These are phyloP conservation scores for Gobio gobio DNA, from an alignment of 2,113 vertebrate species.

Conservation along the genomic window DNA sequence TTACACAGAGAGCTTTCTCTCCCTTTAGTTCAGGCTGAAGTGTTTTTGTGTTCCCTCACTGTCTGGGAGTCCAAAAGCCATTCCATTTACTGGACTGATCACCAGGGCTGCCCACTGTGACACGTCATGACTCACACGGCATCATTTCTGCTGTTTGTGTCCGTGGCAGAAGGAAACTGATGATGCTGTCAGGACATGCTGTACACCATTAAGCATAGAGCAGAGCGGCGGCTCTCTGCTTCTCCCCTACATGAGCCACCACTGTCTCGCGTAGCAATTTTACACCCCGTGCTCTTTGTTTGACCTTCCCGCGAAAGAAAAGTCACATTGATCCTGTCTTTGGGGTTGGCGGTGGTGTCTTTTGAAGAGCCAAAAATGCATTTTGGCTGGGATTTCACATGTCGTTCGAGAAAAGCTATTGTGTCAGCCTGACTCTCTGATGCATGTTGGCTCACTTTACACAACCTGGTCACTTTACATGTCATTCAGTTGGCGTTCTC, in stretches of 20 bases:
- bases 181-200: constrained; percentile 75
- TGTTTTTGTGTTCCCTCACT: constrained; percentile 53
- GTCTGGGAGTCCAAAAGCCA: constrained; percentile 60
- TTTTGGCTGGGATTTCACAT: constrained; percentile 39
- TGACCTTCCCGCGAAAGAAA: constrained; percentile 51
- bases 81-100: constrained; percentile 81
- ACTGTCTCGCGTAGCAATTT: constrained; percentile 27
- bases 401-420: background rate
- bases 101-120: constrained; percentile 72
- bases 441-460: background rate
- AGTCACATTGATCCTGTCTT: constrained; percentile 63
- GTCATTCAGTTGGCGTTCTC: constrained; percentile 57
- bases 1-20: constrained; percentile 48
- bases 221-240: constrained; percentile 37
- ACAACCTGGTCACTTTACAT: background rate
- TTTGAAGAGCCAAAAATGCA: constrained; percentile 54
- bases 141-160: constrained; percentile 78
- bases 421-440: background rate
- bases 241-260: constrained; percentile 47
- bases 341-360: constrained; percentile 19
- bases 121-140: constrained; percentile 80
- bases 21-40: constrained; percentile 57
- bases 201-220: constrained; percentile 74
- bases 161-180: constrained; percentile 75
- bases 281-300: constrained; percentile 43